Base-by-base conservation (phyloP, 2,797 vertebrate genomes). In the Takifugu ocellatus region DNA sequence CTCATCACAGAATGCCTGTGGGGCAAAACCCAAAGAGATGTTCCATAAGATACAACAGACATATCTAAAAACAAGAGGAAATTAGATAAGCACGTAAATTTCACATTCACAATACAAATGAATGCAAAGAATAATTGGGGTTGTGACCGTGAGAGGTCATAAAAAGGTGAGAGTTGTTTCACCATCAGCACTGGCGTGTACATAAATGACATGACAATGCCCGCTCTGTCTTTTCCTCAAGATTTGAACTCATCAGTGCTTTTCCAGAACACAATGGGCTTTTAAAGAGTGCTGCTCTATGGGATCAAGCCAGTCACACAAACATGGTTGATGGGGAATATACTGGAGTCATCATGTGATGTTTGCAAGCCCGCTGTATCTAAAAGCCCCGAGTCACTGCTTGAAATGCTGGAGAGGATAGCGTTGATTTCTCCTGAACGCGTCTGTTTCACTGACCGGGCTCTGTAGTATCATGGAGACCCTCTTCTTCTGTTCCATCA, bases 381-480 rank as follows among this genome's bases (percentile, higher is more conserved):
- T 51, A 27, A 51, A 59, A 39, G 27, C 59, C 25, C 56, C 24
- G 10, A 52, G 67, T 67, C 51, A 59, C 21, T 25, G 44, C 48
- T 54, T 0, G 39, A 51, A 51, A 6, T 1, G 14, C 4, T 49
- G 44, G 17, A 44, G 39, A 5, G 12, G 21, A 29, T 5, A n/a
- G 17, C 3, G 16, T 5, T 46, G 44, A 21, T 2, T 10, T 46
- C 44, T 9, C n/a, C 16, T 9, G n/a, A 11, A 25, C 25, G 15
- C 24, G 15, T 56, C 5, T 6, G 27, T 49, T 36, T 12, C 36
- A 82, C 94, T 93, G 84, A 99, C 97, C 6, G 97, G 97, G 60
- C 97, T 99, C 68, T 99, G 97, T 51, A 99, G 93, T 53, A 99
- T 99, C 96, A 99, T 98, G 75, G 97, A 99, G 25, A 99, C 97